Evolutionary conservation across 2,888 invertebrate species (phyloP), one percentile per base, ranked within the genome.

Genomic region (Allacma fusca): DNA sequence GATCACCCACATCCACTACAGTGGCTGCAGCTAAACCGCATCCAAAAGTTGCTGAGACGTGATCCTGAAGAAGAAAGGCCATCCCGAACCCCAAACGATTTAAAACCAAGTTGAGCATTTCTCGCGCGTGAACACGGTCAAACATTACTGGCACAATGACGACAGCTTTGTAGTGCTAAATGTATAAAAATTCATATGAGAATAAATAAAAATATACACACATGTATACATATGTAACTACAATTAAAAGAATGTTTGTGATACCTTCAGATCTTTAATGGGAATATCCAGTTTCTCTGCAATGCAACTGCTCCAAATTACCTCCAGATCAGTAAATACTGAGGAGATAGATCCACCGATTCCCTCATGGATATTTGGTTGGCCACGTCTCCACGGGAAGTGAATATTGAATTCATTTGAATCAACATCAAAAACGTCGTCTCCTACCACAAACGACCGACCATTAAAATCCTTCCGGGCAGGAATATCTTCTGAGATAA

Each of bases 1-100:
- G 95, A 86, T 97, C 97, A 0, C 97, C 97, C 73, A 97, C 92
- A 86, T 97, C 97, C 0, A 98, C 94, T 0, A 97, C 96, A 88
- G 97, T 97, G 0, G 96, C 97, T 85, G 92, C 94, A 69, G 92
- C 91, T 21, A 94, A 87, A 16, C 94, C 94, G 23, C 93, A 92
- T 2, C 94, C 94, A 87, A 94, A 94, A 16, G 94, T 93, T 9
- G 94, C 93, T 67, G 94, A 93, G 1, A 94, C 94, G 85, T 94
- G 94, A 87, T 94, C 94, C 91, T 92, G 86, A 44, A 87, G 89
- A 4, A 94, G 87, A 86, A 94, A 93, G 85, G 94, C 95, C 68
- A 93, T 91, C 40, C 93, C 93, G 85, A 97, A 97, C 9, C 95
- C 94, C 85, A 98, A 90, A 83, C 92, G 92, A 80, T 90, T 90